Conservation (phyloP, 1,140 invertebrate species). For the Parapsyche elsis region DNA sequence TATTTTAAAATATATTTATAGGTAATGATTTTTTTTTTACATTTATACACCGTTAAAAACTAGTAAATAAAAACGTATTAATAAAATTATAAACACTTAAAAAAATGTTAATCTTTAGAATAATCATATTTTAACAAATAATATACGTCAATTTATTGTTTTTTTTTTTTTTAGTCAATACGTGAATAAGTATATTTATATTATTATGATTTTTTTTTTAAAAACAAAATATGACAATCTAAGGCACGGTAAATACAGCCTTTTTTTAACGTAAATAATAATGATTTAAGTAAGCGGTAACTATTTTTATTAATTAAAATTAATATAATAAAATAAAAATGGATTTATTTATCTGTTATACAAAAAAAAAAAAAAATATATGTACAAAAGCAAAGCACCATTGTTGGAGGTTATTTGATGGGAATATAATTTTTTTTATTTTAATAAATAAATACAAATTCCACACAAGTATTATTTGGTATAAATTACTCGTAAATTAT, state of each 20-base stretch:
- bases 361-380: background rate
- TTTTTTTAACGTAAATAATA: background rate
- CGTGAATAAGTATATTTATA: too few relatives aligned
- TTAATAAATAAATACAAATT: background rate
- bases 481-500: background rate
- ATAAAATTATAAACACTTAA: too few relatives aligned
- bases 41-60: background rate
- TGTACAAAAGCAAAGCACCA: slow-evolving; percentile 19
- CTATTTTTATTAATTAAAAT: slow-evolving; percentile 13
- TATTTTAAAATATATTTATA: background rate
- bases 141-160: too few relatives aligned
- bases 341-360: background rate
- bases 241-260: slow-evolving; percentile 27
- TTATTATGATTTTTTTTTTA: background rate
- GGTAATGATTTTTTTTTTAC: background rate
- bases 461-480: background rate
- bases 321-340: background rate
- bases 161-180: too few relatives aligned
- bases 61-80: too few relatives aligned
- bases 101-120: too few relatives aligned
- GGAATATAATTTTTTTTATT: background rate
- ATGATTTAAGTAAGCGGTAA: slow-evolving; percentile 12
- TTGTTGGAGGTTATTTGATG: slow-evolving; percentile 2
- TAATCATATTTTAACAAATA: too few relatives aligned
- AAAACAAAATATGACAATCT: background rate